These are phyloP conservation scores for Dermatemys mawii DNA, from an alignment of 2,113 vertebrate genomes.

Conservation along the genomic window DNA sequence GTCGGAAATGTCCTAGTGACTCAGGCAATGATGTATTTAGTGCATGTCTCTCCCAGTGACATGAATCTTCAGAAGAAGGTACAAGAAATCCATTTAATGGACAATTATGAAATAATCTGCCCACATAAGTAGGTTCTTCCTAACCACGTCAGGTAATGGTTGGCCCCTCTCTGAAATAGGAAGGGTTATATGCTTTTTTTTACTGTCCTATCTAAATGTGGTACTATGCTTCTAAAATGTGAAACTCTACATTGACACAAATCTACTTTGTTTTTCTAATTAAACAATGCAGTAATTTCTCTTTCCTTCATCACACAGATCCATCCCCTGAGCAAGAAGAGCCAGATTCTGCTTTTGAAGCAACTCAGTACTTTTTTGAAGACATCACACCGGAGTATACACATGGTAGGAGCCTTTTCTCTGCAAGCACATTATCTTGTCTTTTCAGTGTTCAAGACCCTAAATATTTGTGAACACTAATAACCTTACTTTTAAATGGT, in stretches of 20 bases:
- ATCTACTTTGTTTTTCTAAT: not conserved
- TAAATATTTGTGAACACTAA: not conserved
- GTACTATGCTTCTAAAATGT: not conserved
- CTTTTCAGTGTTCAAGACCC: not conserved
- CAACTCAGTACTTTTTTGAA: slow-evolving; percentile 98
- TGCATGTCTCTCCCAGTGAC: not conserved
- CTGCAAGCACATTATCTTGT: rapidly evolving
- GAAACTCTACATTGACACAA: not conserved
- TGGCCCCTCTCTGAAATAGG: not conserved
- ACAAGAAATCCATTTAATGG: not conserved
- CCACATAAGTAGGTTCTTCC: not conserved
- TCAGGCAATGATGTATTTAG: not conserved
- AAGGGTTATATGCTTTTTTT: not conserved
- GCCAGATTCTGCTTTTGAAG: slow-evolving; percentile 97
- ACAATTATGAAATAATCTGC: not conserved
- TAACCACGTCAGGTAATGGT: not conserved
- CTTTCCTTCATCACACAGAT: slow-evolving; percentile 68
- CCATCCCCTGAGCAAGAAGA: slow-evolving; percentile 90
- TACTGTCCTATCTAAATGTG: not conserved
- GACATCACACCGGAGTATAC: slow-evolving; percentile 96
- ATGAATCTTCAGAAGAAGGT: not conserved
- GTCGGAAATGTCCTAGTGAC: not conserved
- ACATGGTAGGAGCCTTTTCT: slow-evolving; percentile 79
- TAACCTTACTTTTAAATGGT: not conserved
- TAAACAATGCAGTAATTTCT: not conserved